Base-by-base conservation (phyloP, 2,113 vertebrate species). In the Alethe castanea region DNA sequence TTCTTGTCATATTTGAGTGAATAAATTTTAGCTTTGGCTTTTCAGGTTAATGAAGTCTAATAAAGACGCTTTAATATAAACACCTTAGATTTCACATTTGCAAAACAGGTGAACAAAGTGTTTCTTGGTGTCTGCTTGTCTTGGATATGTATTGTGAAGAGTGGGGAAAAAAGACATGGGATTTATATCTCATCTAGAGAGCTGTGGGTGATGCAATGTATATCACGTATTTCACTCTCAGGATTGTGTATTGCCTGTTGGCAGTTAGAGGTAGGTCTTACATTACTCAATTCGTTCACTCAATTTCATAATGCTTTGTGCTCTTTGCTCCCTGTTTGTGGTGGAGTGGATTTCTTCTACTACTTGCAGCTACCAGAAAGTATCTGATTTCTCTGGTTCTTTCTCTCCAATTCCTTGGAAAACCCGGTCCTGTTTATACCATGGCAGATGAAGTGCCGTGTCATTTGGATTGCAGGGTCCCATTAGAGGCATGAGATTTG, bases 281-380 rank as follows among this genome's bases (percentile, higher is more conserved):
- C 0, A 7, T 90, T 94, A 70, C 88, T 93, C n/a, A 76, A 20
- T 87, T 91, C n/a, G 72, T 96, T 95, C 78, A 80, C 36, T 79
- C 85, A 72, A 82, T 96, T 96, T 95, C 90, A 54, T 95, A 93
- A 93, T 80, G 59, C 71, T 80, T 93, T 72, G 45, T 94, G 48
- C 23, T 60, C 25, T 91, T 82, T 57, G 57, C 70, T 91, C 91
- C 45, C 78, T 88, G 47, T 76, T 85, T 52, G 53, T 88, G 64
- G 36, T 78, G 20, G 50, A 70, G 14, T 25, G 3, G 42, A 23
- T 93, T 88, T 90, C 38, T 86, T 38, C 47, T 66, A 62, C 54
- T 88, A 16, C 33, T 73, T 90, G 29, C 12, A 86, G 71, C 76
- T 86, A 57, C 71, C 60, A 73, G 71, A 54, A 83, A 71, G 33